phyloP scores from a whole-genome alignment of 2,888 invertebrate species.

The Pristionchus arcanus region DNA sequence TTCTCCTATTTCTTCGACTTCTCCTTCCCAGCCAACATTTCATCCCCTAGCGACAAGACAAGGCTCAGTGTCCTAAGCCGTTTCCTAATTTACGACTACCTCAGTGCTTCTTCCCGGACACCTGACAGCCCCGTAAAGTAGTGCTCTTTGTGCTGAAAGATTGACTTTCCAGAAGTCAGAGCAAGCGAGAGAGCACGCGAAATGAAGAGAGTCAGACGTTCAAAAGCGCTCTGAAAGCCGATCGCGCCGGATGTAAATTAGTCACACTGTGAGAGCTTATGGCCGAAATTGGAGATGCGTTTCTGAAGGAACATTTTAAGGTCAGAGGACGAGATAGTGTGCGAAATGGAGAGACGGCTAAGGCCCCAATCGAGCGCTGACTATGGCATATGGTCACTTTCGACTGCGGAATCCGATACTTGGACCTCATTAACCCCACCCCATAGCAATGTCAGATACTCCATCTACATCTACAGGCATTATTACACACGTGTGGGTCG shows the following conservation, averaged over 20 bases:
- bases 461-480: neutral
- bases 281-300: constrained; percentile 22
- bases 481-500: constrained; percentile 5
- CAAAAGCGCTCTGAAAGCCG: constrained; percentile 25
- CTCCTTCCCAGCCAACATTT: neutral
- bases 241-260: constrained; percentile 31
- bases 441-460: constrained; percentile 3
- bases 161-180: no score
- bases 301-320: neutral
- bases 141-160: neutral
- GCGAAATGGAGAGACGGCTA: no score
- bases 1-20: no score
- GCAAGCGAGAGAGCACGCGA: no score
- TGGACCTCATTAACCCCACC: constrained; percentile 31
- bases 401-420: neutral
- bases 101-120: neutral
- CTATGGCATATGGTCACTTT: constrained; percentile 42
- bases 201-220: neutral
- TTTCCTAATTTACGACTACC: neutral
- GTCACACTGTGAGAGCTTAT: constrained; percentile 15
- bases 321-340: neutral
- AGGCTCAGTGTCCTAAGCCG: neutral
- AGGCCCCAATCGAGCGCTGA: no score
- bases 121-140: neutral
- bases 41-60: neutral